phyloP scores from a whole-genome alignment of 2,113 vertebrate genomes.

The Istiophorus platypterus region DNA sequence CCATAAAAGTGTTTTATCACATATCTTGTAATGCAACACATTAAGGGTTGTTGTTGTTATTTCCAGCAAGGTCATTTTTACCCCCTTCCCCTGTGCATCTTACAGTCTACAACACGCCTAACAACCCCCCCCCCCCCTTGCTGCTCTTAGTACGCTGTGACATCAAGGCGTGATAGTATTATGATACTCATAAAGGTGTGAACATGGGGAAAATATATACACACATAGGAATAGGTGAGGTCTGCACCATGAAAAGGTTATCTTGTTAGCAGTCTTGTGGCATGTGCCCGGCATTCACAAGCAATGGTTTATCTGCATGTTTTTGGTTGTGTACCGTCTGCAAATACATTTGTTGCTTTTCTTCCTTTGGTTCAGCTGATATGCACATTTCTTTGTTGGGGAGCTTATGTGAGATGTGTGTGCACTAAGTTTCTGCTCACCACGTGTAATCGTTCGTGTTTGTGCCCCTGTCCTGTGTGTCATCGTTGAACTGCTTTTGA shows the following conservation, averaged over 20 bases:
- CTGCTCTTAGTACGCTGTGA: conserved; percentile 21
- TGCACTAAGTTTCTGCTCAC: conserved; percentile 37
- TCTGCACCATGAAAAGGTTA: conserved; percentile 48
- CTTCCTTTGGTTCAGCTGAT: neutral
- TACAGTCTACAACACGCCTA: neutral
- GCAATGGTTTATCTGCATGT: conserved; percentile 13
- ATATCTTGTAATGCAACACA: conserved; percentile 86
- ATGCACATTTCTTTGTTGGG: conserved; percentile 47
- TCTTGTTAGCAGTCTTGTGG: neutral
- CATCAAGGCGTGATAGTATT: conserved; percentile 38
- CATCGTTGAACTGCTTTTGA: conserved; percentile 65
- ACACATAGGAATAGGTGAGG: conserved; percentile 43
- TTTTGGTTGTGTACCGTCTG: conserved; percentile 28
- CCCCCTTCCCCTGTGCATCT: conserved; percentile 30
- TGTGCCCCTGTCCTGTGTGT: conserved; percentile 32
- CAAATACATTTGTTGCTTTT: neutral
- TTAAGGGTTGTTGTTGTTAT: conserved; percentile 86
- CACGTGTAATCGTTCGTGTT: conserved; percentile 48
- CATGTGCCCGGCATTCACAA: conserved; percentile 23
- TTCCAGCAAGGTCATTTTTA: conserved; percentile 84
- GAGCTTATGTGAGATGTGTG: conserved; percentile 28
- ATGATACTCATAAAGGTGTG: conserved; percentile 64
- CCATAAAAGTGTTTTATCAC: conserved; percentile 89
- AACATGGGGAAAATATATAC: conserved; percentile 48
- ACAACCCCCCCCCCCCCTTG: conserved; percentile 17